Percentiles rank a stretch among this genome's conserved stretches.
Evolutionary conservation across 2,888 invertebrate genomes (phyloP).

Genomic region (Chromoteleia sp.): DNA sequence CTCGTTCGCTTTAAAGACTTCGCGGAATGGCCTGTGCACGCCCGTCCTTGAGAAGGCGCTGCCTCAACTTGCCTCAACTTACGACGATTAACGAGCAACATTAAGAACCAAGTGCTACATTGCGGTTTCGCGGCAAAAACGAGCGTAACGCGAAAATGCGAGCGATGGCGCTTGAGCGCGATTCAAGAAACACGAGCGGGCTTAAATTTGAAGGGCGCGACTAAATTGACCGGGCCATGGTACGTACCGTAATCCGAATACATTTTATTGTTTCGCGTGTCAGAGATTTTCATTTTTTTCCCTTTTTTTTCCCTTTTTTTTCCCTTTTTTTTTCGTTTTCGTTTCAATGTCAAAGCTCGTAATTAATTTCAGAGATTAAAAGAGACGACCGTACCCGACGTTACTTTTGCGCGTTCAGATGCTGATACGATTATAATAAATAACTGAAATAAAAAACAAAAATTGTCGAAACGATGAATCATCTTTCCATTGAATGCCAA

Average conservation of each 20-base stretch:
- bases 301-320: too few species aligned
- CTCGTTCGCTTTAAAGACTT: constrained; percentile 75
- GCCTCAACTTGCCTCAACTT: constrained; percentile 57
- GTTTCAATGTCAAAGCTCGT: too few species aligned
- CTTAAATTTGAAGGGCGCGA: constrained; percentile 33
- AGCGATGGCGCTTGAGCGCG: constrained; percentile 2
- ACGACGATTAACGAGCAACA: constrained; percentile 72
- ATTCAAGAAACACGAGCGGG: not conserved
- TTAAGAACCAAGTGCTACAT: constrained; percentile 67
- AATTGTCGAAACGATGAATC: too few species aligned
- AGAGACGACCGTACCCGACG: too few species aligned
- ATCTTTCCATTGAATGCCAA: too few species aligned
- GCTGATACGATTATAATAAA: too few species aligned
- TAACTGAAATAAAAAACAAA: too few species aligned
- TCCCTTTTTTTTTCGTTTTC: too few species aligned
- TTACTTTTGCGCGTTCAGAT: too few species aligned
- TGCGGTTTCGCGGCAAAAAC: constrained; percentile 70
- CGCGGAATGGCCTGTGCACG: constrained; percentile 70
- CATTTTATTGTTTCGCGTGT: too few species aligned
- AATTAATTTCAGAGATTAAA: too few species aligned
- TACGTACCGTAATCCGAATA: not conserved
- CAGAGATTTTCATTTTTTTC: too few species aligned
- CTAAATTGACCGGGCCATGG: not conserved
- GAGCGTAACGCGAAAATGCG: constrained; percentile 41
- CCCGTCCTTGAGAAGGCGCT: constrained; percentile 70